phyloP scores from a whole-genome alignment of 1,140 invertebrate species.

The Papilio xuthus region DNA sequence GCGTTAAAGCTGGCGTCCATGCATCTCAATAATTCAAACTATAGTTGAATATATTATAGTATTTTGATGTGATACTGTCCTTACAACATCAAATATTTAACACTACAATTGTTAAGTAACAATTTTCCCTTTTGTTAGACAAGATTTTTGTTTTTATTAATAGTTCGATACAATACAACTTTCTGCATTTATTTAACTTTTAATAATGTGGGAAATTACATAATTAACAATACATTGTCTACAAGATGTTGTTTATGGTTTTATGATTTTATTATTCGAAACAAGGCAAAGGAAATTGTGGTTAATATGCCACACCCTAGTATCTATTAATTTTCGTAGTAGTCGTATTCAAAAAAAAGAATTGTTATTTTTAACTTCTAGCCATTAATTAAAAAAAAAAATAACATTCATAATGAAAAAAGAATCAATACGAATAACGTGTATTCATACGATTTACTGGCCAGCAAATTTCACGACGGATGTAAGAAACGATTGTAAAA shows the following conservation, averaged over 20 bases:
- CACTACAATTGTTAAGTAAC: neutral
- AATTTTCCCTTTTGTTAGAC: constrained; percentile 20
- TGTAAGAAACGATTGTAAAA: constrained; percentile 21
- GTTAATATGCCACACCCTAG: neutral
- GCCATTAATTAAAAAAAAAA: neutral
- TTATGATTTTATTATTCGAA: neutral
- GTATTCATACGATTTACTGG: neutral
- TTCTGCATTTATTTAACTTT: neutral
- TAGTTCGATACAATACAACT: neutral
- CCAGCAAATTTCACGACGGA: constrained; percentile 29
- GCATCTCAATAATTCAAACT: neutral
- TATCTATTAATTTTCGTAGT: too few species aligned
- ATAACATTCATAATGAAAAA: neutral
- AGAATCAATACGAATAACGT: neutral
- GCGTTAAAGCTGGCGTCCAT: neutral
- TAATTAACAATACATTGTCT: neutral
- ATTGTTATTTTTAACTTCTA: neutral
- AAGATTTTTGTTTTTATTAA: constrained; percentile 8
- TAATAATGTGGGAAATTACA: neutral
- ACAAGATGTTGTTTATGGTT: neutral
- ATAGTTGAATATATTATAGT: neutral
- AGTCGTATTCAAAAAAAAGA: too few species aligned
- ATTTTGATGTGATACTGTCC: neutral
- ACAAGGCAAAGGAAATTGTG: neutral
- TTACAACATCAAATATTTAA: constrained; percentile 14